Conservation (phyloP, 1,140 invertebrate species). For the Drosophila hydei region DNA sequence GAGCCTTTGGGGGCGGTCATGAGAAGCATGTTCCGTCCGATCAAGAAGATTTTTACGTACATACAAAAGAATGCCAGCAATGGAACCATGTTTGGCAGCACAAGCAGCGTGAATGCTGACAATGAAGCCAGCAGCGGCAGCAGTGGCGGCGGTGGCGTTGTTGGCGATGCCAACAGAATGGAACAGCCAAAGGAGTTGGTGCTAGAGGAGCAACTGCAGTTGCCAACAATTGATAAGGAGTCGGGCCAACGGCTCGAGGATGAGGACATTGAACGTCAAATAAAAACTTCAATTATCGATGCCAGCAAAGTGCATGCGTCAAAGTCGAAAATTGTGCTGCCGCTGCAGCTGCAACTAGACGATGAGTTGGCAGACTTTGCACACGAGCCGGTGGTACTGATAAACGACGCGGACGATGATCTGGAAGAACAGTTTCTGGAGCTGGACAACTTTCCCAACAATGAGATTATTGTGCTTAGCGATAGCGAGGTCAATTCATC, state of each 20-base stretch:
- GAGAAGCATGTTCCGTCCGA: constrained; percentile 78
- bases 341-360: constrained; percentile 46
- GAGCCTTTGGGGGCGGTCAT: constrained; percentile 23
- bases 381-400: constrained; percentile 19
- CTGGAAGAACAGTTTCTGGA: constrained; percentile 62
- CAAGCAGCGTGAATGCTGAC: constrained; percentile 19
- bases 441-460: constrained; percentile 61
- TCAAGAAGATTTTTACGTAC: constrained; percentile 82
- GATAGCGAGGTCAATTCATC: constrained; percentile 72
- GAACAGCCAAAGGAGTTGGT: constrained; percentile 19
- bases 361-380: constrained; percentile 56
- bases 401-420: constrained; percentile 49
- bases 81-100: constrained; percentile 70
- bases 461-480: constrained; percentile 72
- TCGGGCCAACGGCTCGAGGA: constrained; percentile 29
- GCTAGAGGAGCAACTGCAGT: constrained; percentile 10
- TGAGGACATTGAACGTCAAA: constrained; percentile 72
- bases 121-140: constrained; percentile 17
- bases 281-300: constrained; percentile 77
- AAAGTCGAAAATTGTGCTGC: constrained; percentile 53
- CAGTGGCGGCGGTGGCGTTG: background rate
- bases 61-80: constrained; percentile 83
- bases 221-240: background rate
- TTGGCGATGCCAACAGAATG: background rate
- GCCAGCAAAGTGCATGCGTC: constrained; percentile 62